phyloP scores from a whole-genome alignment of 1,140 invertebrate species.

The Cataglyphis hispanica region DNA sequence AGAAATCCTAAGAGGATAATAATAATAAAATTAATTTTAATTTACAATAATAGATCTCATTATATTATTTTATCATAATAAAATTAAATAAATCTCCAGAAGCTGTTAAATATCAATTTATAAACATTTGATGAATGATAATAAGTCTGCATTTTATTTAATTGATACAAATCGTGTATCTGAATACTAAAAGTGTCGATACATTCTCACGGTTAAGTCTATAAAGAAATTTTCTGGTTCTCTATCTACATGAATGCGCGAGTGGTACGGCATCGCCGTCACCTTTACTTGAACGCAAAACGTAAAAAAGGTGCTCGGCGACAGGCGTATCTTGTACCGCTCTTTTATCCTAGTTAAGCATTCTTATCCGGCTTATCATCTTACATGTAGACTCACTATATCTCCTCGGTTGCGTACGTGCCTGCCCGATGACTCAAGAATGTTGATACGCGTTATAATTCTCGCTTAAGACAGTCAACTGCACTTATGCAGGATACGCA shows the following conservation, averaged over 20 bases:
- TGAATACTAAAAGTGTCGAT: conserved; percentile 31
- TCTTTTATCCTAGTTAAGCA: conserved; percentile 25
- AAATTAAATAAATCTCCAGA: background rate
- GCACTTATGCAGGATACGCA: background rate
- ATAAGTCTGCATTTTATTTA: background rate
- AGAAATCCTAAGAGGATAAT: background rate
- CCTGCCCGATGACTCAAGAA: conserved; percentile 38
- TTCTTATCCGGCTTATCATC: conserved; percentile 70
- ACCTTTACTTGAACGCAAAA: conserved; percentile 17
- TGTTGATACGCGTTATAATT: conserved; percentile 39
- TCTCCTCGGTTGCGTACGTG: conserved; percentile 36
- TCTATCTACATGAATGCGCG: background rate
- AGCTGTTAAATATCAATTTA: background rate
- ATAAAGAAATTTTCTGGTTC: conserved; percentile 35
- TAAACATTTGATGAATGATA: background rate
- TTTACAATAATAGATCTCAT: background rate
- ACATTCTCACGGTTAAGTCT: conserved; percentile 43
- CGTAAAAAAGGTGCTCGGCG: conserved; percentile 14
- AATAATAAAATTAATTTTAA: background rate
- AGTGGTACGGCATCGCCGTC: background rate
- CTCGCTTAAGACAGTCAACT: background rate
- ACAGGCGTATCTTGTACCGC: background rate
- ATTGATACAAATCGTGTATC: background rate
- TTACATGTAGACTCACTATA: conserved; percentile 59
- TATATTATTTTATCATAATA: background rate